Conservation (phyloP, 1,140 invertebrate genomes). For the Drosophila varians region DNA sequence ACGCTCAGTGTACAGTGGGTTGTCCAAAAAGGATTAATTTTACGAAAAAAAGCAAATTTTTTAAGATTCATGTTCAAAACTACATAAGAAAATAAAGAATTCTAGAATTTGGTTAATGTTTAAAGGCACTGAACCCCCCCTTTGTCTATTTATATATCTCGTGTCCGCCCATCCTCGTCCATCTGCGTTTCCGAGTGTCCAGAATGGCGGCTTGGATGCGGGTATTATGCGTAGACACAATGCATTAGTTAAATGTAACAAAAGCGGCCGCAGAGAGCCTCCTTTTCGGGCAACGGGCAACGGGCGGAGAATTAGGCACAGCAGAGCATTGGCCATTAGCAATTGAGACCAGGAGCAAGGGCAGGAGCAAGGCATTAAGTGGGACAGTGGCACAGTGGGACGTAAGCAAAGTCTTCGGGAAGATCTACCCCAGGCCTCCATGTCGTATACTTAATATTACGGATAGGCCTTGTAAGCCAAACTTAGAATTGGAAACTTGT, state of each 20-base stretch:
- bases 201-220: conserved; percentile 23
- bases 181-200: conserved; percentile 15
- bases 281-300: conserved; percentile 16
- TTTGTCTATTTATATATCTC: not conserved
- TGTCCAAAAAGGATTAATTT: not conserved
- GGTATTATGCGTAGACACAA: conserved; percentile 51
- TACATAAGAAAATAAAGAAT: not conserved
- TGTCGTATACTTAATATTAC: too few species aligned
- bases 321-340: conserved; percentile 35
- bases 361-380: conserved; percentile 16
- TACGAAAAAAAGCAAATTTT: not conserved
- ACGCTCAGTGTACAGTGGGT: too few species aligned
- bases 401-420: too few species aligned
- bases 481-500: too few species aligned
- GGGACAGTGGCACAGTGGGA: conserved; percentile 7
- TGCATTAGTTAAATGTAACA: conserved; percentile 54
- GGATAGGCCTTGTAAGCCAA: too few species aligned
- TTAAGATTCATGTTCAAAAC: not conserved
- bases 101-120: not conserved
- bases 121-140: conserved; percentile 14
- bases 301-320: conserved; percentile 31
- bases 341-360: conserved; percentile 26
- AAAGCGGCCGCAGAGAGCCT: conserved; percentile 36
- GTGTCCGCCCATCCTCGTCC: conserved; percentile 7
- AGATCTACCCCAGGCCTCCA: too few species aligned